Base-by-base conservation (phyloP, 2,113 vertebrate genomes). In the Neodontobutis hainanensis region DNA sequence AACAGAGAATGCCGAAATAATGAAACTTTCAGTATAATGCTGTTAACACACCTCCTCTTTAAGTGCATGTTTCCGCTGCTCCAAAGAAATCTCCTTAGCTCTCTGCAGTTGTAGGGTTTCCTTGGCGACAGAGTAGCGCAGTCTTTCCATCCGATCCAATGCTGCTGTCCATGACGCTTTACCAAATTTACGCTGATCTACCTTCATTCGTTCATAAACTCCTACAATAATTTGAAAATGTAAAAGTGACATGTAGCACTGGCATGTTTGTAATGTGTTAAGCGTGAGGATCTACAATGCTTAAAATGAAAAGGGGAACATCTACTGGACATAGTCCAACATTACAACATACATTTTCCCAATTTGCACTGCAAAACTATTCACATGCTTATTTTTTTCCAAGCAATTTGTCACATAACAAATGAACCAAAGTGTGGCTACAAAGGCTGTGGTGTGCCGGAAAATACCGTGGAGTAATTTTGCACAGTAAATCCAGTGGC, bases 91-190 rank as follows among this genome's bases (percentile, higher is more conserved):
- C 93, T 99, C 97, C 82, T 96, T 95, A 60, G 96, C 96, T 86
- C 96, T 93, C 94, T 98, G 98, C 83, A 98, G 92, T 85, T 99
- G 97, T 57, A 99, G 86, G 10, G 97, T 99, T 87, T 99, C 97
- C 89, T 97, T 98, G 79, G 97, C 96, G 74, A 97, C 94, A 0
- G 94, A 94, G 87, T 96, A 98, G 65, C 95, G 96, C 64, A 99
- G 92, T 51, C 95, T 95, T 86, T 98, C 97, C 95, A 99, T 97
- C 58, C 97, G 95, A 78, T 96, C 95, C 87, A 97, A 94, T 0
- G 96, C 97, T 3, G 92, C 92, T 2, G 95, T 93, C 97, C 97
- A 99, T 0, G 96, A 95, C 9, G 96, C 94, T 86, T 97, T 98
- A 11, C 97, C 97, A 82, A 97, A 97, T 83, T 97, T 98, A 78